Conservation (phyloP, 2,888 invertebrate species). For the Hirtodrosophila trivittata region DNA sequence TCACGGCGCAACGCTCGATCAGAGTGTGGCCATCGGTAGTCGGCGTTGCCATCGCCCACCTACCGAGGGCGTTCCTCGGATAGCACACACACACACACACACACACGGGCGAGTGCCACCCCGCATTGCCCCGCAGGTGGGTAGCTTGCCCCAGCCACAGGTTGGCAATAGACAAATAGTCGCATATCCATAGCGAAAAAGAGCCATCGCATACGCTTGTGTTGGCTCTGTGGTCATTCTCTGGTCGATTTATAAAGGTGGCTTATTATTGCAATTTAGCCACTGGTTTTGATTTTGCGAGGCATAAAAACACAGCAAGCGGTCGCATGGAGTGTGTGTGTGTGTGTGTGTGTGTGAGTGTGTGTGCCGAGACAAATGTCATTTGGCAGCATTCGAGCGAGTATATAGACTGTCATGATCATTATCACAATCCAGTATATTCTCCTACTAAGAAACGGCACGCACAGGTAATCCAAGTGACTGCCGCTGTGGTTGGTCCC, state of each 20-base stretch:
- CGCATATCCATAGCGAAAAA: constrained; percentile 31
- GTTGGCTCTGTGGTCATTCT: constrained; percentile 42
- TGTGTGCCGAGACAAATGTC: constrained; percentile 74
- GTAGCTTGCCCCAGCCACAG: constrained; percentile 20
- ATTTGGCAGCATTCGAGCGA: constrained; percentile 81
- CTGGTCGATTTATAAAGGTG: constrained; percentile 80
- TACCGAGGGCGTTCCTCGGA: constrained; percentile 76
- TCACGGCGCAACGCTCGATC: constrained; percentile 44
- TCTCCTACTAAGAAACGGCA: constrained; percentile 57
- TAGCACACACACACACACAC: constrained; percentile 26
- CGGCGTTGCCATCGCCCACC: constrained; percentile 72
- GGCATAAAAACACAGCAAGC: constrained; percentile 70
- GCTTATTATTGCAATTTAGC: constrained; percentile 83
- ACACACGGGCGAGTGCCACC: constrained; percentile 1
- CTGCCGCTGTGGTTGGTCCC: constrained; percentile 81
- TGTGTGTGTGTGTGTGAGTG: constrained; percentile 23
- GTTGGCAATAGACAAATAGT: constrained; percentile 71
- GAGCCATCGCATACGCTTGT: constrained; percentile 31
- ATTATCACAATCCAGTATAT: constrained; percentile 80
- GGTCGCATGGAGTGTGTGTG: constrained; percentile 43
- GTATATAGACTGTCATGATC: constrained; percentile 83
- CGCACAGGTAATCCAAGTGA: constrained; percentile 56
- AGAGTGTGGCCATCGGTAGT: constrained; percentile 56
- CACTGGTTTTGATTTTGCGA: constrained; percentile 82
- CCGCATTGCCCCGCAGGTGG: constrained; percentile 10